phyloP scores from a whole-genome alignment of 2,888 invertebrate species.

The Cephus rjabovi region DNA sequence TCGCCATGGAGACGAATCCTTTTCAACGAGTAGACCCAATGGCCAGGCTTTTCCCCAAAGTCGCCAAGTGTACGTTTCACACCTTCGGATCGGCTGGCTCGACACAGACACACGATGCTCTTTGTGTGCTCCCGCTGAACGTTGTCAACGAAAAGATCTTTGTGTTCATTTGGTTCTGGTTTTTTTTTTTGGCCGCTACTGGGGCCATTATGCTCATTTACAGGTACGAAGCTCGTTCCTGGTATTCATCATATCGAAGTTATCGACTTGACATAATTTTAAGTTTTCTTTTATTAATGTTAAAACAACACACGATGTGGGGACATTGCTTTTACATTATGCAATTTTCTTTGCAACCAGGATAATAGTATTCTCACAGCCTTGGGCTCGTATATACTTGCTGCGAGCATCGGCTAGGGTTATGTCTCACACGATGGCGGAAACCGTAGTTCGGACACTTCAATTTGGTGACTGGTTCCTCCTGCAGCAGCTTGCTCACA shows the following conservation, averaged over 20 bases:
- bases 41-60: constrained; percentile 77
- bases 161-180: constrained; percentile 81
- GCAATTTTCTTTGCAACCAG: constrained; percentile 29
- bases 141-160: constrained; percentile 85
- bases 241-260: neutral
- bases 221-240: constrained; percentile 59
- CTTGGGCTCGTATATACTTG: constrained; percentile 72
- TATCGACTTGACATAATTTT: neutral
- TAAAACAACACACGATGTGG: neutral
- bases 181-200: constrained; percentile 73
- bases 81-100: constrained; percentile 73
- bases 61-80: constrained; percentile 74
- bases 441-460: constrained; percentile 69
- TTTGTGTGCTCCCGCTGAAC: constrained; percentile 83
- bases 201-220: constrained; percentile 76
- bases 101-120: constrained; percentile 71
- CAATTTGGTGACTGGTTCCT: constrained; percentile 84
- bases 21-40: constrained; percentile 73
- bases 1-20: constrained; percentile 66
- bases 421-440: constrained; percentile 68
- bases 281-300: neutral
- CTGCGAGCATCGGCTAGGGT: constrained; percentile 74
- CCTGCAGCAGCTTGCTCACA: constrained; percentile 79
- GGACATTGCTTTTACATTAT: neutral
- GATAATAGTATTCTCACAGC: constrained; percentile 69